Base-by-base conservation (phyloP, 1,140 invertebrate genomes). In the Drosophila arizonae region DNA sequence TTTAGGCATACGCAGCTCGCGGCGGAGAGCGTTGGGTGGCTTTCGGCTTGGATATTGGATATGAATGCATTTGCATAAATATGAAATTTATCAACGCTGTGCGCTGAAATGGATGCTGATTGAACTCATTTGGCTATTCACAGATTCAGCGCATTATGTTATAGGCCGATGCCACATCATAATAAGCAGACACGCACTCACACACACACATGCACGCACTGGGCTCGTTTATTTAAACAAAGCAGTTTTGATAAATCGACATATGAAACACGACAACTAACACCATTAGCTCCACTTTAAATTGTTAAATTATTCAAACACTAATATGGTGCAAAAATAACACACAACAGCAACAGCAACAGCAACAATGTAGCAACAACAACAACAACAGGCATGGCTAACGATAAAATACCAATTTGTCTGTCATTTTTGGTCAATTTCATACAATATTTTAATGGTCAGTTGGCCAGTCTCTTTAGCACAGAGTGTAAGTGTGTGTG, bases 371-470 rank as follows among this genome's bases (percentile, higher is more conserved):
- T 28, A 28, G 26, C 64, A 73, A 39, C 68, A 81, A 71, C 48
- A 66, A 67, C 82, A 73, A 67, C 71, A 74, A 66, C 77, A 46
- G 30, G 58, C 28, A 24, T 24, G 51, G 36, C 62, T 33, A 66
- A 68, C 84, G 84, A 88, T 88, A 88, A 88, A 73, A 88, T 77
- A 85, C 79, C 84, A 88, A 88, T 88, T 88, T 88, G 84, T 88
- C 85, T 88, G 84, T 88, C 84, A 88, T 85, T 88, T 88, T 88
- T 88, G 79, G 85, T 84, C 84, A 87, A 87, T 88, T 88, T 87
- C 76, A 82, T 77, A 82, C 82, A 87, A 88, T 87, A 87, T 86
- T 86, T 87, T 82, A 77, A 79, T 88, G 84, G 76, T 79, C 82
- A 68, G 77, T 86, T 86, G 75, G 75, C 71, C 82, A 69, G 75